phyloP scores from a whole-genome alignment of 2,888 invertebrate genomes.

The Tetranychus piercei region DNA sequence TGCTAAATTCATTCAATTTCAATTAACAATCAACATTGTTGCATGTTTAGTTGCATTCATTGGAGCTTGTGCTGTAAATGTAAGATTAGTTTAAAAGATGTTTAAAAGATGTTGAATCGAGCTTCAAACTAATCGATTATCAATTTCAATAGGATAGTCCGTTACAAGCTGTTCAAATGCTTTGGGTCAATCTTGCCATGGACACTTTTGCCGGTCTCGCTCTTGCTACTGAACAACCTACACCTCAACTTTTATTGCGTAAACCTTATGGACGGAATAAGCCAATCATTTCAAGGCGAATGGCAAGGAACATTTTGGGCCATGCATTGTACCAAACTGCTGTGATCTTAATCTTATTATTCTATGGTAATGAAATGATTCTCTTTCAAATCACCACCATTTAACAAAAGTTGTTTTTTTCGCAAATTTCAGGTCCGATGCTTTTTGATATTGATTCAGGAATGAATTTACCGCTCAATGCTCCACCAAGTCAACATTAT shows the following conservation, averaged over 20 bases:
- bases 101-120: too few species aligned
- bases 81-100: conserved; percentile 37
- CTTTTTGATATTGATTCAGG: conserved; percentile 86
- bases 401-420: not conserved
- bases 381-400: not conserved
- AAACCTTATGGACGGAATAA: conserved; percentile 96
- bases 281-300: conserved; percentile 86
- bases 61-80: conserved; percentile 82
- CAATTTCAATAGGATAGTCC: conserved; percentile 53
- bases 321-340: conserved; percentile 88
- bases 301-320: conserved; percentile 98
- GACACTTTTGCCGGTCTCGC: conserved; percentile 93
- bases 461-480: conserved; percentile 49
- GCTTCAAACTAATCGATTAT: not conserved
- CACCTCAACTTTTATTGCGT: conserved; percentile 69
- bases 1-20: conserved; percentile 97
- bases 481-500: conserved; percentile 85
- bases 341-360: conserved; percentile 80
- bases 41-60: conserved; percentile 97
- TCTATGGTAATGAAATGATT: conserved; percentile 49
- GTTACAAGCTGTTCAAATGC: conserved; percentile 95
- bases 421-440: conserved; percentile 47
- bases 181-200: conserved; percentile 99
- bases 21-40: conserved; percentile 94
- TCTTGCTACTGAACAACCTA: conserved; percentile 88